phyloP scores from a whole-genome alignment of 1,140 invertebrate genomes.

The Zaprionus ornatus region DNA sequence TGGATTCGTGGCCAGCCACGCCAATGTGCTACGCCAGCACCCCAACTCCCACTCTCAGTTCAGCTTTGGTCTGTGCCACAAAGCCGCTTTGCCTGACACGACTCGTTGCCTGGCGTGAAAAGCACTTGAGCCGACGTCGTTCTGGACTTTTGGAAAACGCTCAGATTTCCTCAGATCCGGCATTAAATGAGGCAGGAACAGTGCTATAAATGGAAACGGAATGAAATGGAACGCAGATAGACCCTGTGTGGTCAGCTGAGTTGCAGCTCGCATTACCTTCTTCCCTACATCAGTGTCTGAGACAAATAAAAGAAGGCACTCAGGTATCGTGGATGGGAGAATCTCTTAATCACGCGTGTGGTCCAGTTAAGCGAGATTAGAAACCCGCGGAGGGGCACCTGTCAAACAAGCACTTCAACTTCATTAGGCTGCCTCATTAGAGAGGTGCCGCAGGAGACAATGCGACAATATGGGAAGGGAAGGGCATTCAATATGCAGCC shows the following conservation, averaged over 20 bases:
- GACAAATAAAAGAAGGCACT: not conserved
- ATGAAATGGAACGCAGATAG: conserved; percentile 8
- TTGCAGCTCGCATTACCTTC: conserved; percentile 7
- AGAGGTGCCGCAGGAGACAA: conserved; percentile 22
- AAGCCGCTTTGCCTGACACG: conserved; percentile 55
- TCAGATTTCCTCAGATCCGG: conserved; percentile 44
- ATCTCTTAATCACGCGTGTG: conserved; percentile 32
- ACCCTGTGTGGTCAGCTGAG: conserved; percentile 15
- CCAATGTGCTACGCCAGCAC: too few species aligned
- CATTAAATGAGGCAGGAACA: conserved; percentile 25
- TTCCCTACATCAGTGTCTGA: not conserved
- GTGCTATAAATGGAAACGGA: conserved; percentile 4
- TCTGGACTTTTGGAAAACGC: conserved; percentile 41
- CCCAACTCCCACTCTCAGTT: not conserved
- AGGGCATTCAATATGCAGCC: not conserved
- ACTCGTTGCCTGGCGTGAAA: conserved; percentile 61
- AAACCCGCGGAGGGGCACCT: conserved; percentile 5
- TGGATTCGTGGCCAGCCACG: conserved; percentile 18
- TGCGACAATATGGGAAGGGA: conserved; percentile 1
- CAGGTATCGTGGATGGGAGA: conserved; percentile 17
- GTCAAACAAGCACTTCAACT: conserved; percentile 23
- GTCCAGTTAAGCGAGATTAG: conserved; percentile 28
- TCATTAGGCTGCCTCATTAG: conserved; percentile 41
- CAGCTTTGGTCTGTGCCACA: conserved; percentile 27
- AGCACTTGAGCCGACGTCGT: conserved; percentile 60